Base-by-base conservation (phyloP, 2,797 vertebrate genomes). In the Simalia tracyae region DNA sequence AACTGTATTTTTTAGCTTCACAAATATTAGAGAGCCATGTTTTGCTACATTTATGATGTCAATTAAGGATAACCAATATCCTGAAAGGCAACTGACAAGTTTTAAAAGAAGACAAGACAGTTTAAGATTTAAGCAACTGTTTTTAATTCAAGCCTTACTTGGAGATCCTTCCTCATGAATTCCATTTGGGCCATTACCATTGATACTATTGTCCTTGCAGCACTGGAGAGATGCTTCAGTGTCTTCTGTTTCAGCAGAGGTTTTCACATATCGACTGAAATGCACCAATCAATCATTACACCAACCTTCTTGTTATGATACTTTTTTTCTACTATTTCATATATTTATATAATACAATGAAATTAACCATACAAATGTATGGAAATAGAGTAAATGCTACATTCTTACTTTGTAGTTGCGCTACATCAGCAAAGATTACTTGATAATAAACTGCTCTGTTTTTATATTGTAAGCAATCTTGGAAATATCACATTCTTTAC, bases 91-190 rank as follows among this genome's bases (percentile, higher is more conserved):
- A 14, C 9, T 26, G 61, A 36, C 50, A 89, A 36, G 7, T 91
- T 84, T 63, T 54, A 85, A 91, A 36, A 10, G 42, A 81, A 81
- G 42, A 46, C 36, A 46, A 24, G 36, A 81, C 36, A 46, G 9
- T 81, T 46, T 46, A 46, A 81, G 3, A 46, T 81, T 93, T 36
- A 59, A 59, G 89, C 57, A 0, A 46, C 89, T 36, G 31, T 85
- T 42, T 93, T 91, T 91, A 26, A 96, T 88, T 89, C 24, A 95
- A 95, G 92, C 95, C 98, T 98, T 98, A 99, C 99, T 99, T 95
- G 99, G 99, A 76, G 99, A 99, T 60, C 98, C 98, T 97, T 99
- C 99, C 97, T 99, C 99, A 94, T 98, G 98, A 90, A 99, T 96
- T 95, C 99, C 99, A 95, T 99, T 99, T 94, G 98, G 98, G 96